Conservation (phyloP, 37 sponge, comb jelly and placozoan genomes). For the Dysidea cf. avara region DNA sequence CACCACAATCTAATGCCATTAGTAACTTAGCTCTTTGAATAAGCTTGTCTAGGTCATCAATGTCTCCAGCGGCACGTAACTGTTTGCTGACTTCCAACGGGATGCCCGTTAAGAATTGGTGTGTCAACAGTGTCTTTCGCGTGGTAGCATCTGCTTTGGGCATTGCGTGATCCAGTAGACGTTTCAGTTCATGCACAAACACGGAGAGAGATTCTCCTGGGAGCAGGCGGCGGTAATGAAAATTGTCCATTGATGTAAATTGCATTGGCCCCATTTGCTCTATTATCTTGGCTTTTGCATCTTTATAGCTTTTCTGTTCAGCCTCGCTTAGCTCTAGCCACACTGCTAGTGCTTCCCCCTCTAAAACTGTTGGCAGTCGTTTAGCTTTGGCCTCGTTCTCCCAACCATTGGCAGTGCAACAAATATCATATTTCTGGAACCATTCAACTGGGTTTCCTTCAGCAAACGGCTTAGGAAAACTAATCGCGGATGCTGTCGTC, state of each 20-base stretch:
- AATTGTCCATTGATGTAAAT: too few relatives aligned
- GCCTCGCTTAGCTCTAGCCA: not conserved
- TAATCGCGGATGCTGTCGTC: not conserved
- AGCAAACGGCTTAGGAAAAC: not conserved
- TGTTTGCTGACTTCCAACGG: too few relatives aligned
- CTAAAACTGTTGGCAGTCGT: not conserved
- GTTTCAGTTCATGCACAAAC: too few relatives aligned
- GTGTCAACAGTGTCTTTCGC: too few relatives aligned
- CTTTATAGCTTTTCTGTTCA: not conserved
- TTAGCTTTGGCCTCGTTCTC: not conserved
- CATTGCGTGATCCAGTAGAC: too few relatives aligned
- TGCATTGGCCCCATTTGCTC: too few relatives aligned
- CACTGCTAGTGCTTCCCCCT: not conserved
- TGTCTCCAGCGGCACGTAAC: too few relatives aligned
- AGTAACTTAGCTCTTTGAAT: too few relatives aligned
- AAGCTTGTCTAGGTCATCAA: too few relatives aligned
- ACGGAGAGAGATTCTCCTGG: not conserved
- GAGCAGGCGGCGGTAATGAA: not conserved
- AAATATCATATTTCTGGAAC: not conserved
- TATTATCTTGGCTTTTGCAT: not conserved
- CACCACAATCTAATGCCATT: too few relatives aligned
- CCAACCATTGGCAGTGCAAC: not conserved
- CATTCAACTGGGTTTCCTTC: not conserved
- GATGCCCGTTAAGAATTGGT: too few relatives aligned
- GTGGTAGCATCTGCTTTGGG: too few relatives aligned